Base-by-base conservation (phyloP, 30 jellyfish, hydroid and myxozoan species). In the Chrysaora quinquecirrha region DNA sequence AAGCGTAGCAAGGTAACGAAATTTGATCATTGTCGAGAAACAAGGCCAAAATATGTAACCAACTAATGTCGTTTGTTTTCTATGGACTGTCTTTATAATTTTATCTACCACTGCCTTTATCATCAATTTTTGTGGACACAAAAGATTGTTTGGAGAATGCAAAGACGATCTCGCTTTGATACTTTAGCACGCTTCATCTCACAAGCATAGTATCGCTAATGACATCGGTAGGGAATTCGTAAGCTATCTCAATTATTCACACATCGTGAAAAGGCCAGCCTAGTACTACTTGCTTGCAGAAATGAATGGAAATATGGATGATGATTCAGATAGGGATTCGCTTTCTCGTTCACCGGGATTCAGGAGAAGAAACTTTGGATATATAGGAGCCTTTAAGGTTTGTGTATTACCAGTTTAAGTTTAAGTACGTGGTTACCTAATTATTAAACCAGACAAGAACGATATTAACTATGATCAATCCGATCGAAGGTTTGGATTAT, bases 381-480 rank as follows among this genome's bases (percentile, higher is more conserved):
- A 89, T 61, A 89, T 89, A 14, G 97, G 95, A 1, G 97, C 95
- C 12, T 89, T 89, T 73, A 83, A 83, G 93, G 93, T 83, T 38
- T 48, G 93, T 83, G 22, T 11, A n/a, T n/a, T n/a, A n/a, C n/a
- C n/a, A n/a, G n/a, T n/a, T n/a, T n/a, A n/a, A n/a, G n/a, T n/a
- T n/a, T n/a, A n/a, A n/a, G n/a, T n/a, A n/a, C n/a, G n/a, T n/a
- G n/a, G n/a, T n/a, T n/a, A n/a, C n/a, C n/a, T n/a, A n/a, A n/a
- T n/a, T n/a, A n/a, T n/a, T n/a, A n/a, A n/a, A n/a, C n/a, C n/a
- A n/a, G n/a, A n/a, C n/a, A n/a, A n/a, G n/a, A n/a, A n/a, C n/a
- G n/a, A n/a, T n/a, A n/a, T n/a, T n/a, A n/a, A n/a, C n/a, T n/a
- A n/a, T n/a, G n/a, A n/a, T n/a, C n/a, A n/a, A n/a, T n/a, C n/a